Base-by-base conservation (phyloP, 2,113 vertebrate species). In the Andinoacara biseriatus region DNA sequence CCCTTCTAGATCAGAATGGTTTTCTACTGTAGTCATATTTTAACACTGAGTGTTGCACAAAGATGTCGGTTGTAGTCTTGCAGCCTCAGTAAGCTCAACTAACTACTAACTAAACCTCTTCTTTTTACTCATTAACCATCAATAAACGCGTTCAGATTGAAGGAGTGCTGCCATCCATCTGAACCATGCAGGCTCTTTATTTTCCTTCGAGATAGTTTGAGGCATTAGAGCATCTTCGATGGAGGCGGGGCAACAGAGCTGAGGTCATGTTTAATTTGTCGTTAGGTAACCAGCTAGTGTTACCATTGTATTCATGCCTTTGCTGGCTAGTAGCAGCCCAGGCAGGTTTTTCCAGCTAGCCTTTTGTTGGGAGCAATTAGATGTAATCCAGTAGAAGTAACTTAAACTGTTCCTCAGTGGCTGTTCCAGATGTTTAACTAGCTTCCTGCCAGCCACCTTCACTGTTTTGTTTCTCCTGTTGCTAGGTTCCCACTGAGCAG, bases 401-500 rank as follows among this genome's bases (percentile, higher is more conserved):
- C 65, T 26, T n/a, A 31, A 52, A 52, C 26, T 72, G 65, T 20
- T 72, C 17, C 46, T 72, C 17, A 10, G 33, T 54, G 29, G 26
- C 49, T 31, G 24, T 78, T 14, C 29, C 40, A 17, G 43, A 22
- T 78, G 65, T 69, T 69, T 26, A 72, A 52, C 46, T 52, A 5
- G 65, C 26, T 31, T 72, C n/a, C 38, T 46, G 35, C 11, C 43
- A 14, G 17, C 26, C n/a, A 1, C 17, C 2, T 10, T 65, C 58
- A 56, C 8, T 63, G 63, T 86, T 82, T 75, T 26, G 65, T 61
- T 79, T 22, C 62, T 56, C 43, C 60, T 10, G 77, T 90, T 76
- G 76, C 80, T 22, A 94, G 93, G 87, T 76, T 61, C 59, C 62
- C 65, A 74, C 77, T 17, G 81, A 87, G 4, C 57, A 1, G 63